Percentiles rank a stretch among this genome's conserved stretches.
phyloP scores from a whole-genome alignment of 1,140 invertebrate species.

The Pygmarrhopalites habei region DNA sequence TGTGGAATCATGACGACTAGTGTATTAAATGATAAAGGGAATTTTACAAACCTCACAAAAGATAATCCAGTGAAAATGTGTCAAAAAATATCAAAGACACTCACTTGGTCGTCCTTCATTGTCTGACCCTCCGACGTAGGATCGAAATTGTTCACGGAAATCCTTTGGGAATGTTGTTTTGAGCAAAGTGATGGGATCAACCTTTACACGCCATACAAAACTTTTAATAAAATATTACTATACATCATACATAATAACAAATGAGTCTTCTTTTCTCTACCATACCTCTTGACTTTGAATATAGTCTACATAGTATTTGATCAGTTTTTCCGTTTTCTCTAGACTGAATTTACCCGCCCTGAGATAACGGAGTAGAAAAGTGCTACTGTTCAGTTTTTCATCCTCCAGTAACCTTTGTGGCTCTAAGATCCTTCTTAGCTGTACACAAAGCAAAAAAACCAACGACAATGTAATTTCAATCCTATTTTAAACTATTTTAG shows the following conservation, averaged over 20 bases:
- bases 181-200: background rate
- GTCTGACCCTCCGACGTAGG: constrained; percentile 1
- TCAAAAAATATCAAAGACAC: background rate
- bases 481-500: no score
- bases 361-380: background rate
- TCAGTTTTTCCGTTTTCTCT: background rate
- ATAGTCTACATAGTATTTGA: background rate
- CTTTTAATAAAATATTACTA: no score
- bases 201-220: no score
- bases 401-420: background rate
- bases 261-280: no score
- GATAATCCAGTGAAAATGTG: no score
- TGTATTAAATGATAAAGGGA: background rate
- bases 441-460: no score
- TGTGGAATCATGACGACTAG: background rate
- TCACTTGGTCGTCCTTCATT: constrained; percentile 7
- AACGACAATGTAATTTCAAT: no score
- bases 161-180: background rate
- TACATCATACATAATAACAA: no score
- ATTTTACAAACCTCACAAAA: no score
- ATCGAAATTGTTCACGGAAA: background rate
- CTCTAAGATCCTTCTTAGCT: background rate
- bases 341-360: background rate
- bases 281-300: background rate
- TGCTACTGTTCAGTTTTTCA: background rate